These are phyloP conservation scores for Ibycter americanus DNA, from an alignment of 2,797 vertebrate genomes.

Conservation along the genomic window DNA sequence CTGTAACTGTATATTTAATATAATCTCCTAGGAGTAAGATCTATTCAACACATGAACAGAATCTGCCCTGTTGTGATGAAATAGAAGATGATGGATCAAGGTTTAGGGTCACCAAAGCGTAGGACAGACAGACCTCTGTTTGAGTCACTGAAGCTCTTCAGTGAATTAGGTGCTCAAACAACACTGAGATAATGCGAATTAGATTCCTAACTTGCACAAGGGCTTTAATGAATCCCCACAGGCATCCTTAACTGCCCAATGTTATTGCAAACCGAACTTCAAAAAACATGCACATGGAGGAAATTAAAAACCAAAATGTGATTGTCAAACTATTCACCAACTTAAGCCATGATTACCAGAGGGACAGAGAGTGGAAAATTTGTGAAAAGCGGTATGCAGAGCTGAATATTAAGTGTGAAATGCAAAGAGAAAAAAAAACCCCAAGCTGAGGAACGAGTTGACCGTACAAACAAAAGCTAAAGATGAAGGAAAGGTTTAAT, in stretches of 20 bases:
- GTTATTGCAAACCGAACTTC: neutral
- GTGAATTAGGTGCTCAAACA: neutral
- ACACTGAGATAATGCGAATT: neutral
- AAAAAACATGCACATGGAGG: fast-evolving
- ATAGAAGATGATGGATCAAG: neutral
- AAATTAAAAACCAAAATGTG: neutral
- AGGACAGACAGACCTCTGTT: neutral
- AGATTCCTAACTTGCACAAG: neutral
- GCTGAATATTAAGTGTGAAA: neutral
- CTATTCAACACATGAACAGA: neutral
- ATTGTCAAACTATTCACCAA: neutral
- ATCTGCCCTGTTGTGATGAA: neutral
- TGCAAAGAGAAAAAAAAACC: neutral
- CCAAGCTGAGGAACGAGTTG: neutral
- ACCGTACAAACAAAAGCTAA: neutral
- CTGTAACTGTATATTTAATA: neutral
- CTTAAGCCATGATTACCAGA: neutral
- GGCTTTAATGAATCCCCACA: neutral
- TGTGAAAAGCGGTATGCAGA: neutral
- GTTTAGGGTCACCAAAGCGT: neutral
- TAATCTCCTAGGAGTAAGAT: neutral
- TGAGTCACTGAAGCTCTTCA: neutral
- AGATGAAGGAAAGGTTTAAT: neutral
- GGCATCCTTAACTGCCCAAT: neutral
- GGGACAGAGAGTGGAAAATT: neutral